phyloP scores from a whole-genome alignment of 2,888 invertebrate genomes.

The Trissonchulus latispiculum region DNA sequence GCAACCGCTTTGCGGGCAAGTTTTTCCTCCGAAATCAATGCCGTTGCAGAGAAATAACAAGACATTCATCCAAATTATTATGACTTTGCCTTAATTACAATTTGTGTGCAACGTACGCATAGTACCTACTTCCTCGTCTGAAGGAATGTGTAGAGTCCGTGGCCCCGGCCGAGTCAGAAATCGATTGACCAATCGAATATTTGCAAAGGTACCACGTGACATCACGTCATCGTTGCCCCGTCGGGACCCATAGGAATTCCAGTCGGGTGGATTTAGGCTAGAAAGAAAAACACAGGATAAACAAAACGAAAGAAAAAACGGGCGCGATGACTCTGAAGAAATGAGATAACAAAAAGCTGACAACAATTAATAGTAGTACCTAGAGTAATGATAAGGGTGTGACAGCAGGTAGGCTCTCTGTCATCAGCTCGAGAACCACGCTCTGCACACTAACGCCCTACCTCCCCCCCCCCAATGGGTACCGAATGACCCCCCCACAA shows the following conservation, averaged over 20 bases:
- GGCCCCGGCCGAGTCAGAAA: constrained; percentile 66
- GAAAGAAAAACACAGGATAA: constrained; percentile 28
- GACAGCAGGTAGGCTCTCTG: too few species aligned
- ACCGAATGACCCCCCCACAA: too few species aligned
- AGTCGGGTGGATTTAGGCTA: constrained; percentile 77
- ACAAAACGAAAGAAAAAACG: constrained; percentile 20
- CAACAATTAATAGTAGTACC: constrained; percentile 1
- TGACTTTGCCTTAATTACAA: too few species aligned
- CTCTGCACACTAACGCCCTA: too few species aligned
- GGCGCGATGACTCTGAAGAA: too few species aligned
- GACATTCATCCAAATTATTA: too few species aligned
- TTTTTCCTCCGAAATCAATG: too few species aligned
- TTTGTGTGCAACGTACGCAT: too few species aligned
- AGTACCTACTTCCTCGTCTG: constrained; percentile 71
- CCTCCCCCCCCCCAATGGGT: too few species aligned
- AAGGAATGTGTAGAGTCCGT: constrained; percentile 72
- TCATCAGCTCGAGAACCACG: too few species aligned
- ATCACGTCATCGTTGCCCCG: constrained; percentile 95
- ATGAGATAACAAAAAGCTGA: constrained; percentile 10
- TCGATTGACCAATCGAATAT: constrained; percentile 87
- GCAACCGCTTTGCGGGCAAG: background rate
- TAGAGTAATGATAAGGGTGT: too few species aligned
- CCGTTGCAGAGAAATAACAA: too few species aligned
- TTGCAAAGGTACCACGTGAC: constrained; percentile 95
- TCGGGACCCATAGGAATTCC: constrained; percentile 94